These are phyloP conservation scores for Aphelocoma coerulescens DNA, from an alignment of 2,113 vertebrate species.

Conservation along the genomic window DNA sequence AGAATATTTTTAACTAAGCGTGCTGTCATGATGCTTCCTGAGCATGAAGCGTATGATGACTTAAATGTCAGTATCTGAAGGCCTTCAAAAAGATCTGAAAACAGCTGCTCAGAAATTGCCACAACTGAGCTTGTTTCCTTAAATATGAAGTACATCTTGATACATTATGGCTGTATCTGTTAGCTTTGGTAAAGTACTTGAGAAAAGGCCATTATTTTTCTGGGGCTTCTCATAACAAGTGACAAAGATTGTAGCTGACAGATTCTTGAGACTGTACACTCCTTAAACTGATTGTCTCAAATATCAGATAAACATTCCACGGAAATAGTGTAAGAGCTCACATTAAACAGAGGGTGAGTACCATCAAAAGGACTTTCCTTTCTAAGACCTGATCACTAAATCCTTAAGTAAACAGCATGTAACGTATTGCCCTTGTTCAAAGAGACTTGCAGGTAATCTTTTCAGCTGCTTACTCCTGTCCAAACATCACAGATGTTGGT, in stretches of 20 bases:
- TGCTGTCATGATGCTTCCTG: slow-evolving; percentile 40
- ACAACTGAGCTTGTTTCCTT: not conserved
- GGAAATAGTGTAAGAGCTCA: not conserved
- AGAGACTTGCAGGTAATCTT: not conserved
- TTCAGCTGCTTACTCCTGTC: not conserved
- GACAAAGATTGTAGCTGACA: not conserved
- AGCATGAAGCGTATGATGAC: not conserved
- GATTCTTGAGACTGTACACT: not conserved
- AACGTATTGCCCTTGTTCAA: not conserved
- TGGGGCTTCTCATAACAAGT: not conserved
- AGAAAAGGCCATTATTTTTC: not conserved
- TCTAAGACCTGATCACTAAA: not conserved
- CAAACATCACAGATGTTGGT: not conserved
- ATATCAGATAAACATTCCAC: not conserved
- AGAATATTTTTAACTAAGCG: slow-evolving; percentile 43
- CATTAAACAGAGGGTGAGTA: not conserved
- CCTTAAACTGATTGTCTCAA: not conserved
- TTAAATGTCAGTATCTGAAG: slow-evolving; percentile 18
- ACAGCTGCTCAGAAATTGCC: not conserved
- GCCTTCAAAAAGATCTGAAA: not conserved
- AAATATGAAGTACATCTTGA: not conserved
- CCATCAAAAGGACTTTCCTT: not conserved
- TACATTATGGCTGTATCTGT: not conserved
- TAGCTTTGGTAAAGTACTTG: not conserved
- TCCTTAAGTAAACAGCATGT: slow-evolving; percentile 3